Conservation (phyloP, 2,797 vertebrate species). For the Halcyon leucocephala region DNA sequence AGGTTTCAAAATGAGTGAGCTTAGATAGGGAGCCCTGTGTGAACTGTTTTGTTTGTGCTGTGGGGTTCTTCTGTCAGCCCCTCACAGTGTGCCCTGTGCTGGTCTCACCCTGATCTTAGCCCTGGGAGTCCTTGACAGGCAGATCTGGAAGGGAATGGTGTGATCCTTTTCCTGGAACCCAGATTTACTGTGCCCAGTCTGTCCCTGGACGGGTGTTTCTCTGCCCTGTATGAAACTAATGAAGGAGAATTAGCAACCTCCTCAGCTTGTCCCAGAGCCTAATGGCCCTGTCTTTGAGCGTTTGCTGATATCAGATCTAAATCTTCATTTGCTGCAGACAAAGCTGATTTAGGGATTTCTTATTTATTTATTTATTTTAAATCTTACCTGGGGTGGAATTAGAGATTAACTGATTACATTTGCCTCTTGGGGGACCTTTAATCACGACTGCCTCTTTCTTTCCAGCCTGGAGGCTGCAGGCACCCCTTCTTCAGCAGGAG, state of each 20-base stretch:
- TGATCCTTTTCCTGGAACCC: background rate
- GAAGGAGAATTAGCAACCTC: background rate
- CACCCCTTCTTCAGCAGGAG: background rate
- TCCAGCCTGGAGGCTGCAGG: background rate
- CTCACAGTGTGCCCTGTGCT: background rate
- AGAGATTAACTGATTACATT: background rate
- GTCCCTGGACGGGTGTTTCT: conserved; percentile 1
- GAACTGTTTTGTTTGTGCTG: background rate
- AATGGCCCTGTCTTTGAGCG: background rate
- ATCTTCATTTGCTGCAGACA: conserved; percentile 37
- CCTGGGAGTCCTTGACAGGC: background rate
- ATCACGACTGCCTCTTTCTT: background rate
- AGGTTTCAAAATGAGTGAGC: background rate
- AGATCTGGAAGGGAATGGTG: background rate
- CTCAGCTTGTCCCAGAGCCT: conserved; percentile 20
- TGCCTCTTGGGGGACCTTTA: background rate
- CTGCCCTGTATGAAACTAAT: background rate
- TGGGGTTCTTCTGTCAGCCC: background rate
- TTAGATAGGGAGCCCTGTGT: background rate
- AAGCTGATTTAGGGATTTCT: conserved; percentile 4
- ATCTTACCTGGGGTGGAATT: conserved; percentile 19
- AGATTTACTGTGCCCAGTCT: background rate
- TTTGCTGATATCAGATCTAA: background rate
- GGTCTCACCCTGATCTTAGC: background rate
- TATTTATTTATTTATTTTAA: too few species aligned